phyloP scores from a whole-genome alignment of 2,113 vertebrate species.

The Xenopus tropicalis region UCB_Xtro_10.0 CM004451.2:23794001-23794500 shows the following conservation, averaged over 20 bases:
- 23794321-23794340: too few relatives aligned
- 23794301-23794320: not conserved
- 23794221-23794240: conserved; percentile 40
- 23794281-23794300: conserved; percentile 40
- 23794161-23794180: conserved; percentile 22
- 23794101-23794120: conserved; percentile 12
- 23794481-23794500: not conserved
- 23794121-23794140: conserved; percentile 27
- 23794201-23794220: conserved; percentile 44
- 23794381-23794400: not conserved
- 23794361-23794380: not conserved
- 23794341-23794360: not conserved
- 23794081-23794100: conserved; percentile 11
- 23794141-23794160: conserved; percentile 37
- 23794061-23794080: not conserved
- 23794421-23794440: not conserved
- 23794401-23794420: not conserved
- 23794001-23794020: too few relatives aligned
- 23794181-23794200: conserved; percentile 40
- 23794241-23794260: conserved; percentile 29
- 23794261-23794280: conserved; percentile 30
- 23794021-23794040: too few relatives aligned
- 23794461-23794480: not conserved
- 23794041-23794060: too few relatives aligned
- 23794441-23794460: not conserved